Evolutionary conservation across 2,113 vertebrate species (phyloP).

Genomic region (Gallinago jamesoni): DNA sequence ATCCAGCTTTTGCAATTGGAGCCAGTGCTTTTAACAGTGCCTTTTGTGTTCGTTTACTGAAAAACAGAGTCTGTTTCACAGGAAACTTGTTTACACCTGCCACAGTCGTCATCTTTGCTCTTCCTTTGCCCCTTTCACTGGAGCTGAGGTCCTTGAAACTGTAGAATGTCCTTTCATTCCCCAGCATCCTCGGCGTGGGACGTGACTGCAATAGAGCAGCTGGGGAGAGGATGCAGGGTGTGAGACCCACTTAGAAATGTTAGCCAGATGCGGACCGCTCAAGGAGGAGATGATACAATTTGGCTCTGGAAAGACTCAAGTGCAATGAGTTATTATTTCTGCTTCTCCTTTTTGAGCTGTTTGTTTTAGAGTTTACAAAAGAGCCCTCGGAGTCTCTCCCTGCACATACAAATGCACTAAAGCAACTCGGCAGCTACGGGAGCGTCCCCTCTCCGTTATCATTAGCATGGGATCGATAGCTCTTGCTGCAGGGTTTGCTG

Average conservation of each 20-base stretch:
- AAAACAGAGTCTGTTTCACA: not conserved
- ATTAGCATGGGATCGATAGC: not conserved
- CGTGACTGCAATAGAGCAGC: not conserved
- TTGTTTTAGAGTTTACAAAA: not conserved
- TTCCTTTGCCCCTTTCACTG: not conserved
- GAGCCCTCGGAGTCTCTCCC: not conserved
- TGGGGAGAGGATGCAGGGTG: not conserved
- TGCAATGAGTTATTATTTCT: not conserved
- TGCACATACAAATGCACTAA: not conserved
- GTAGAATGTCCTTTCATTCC: not conserved
- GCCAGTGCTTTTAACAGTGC: not conserved
- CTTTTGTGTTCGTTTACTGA: not conserved
- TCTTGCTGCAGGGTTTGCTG: not conserved
- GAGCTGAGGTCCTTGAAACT: not conserved
- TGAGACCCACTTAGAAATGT: not conserved
- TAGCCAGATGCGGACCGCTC: not conserved
- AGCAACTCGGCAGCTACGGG: rapidly evolving
- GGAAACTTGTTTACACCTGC: conserved; percentile 14
- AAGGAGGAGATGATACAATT: not conserved
- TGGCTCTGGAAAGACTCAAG: not conserved
- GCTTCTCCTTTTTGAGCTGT: not conserved
- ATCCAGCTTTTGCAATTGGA: not conserved
- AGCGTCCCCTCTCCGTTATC: not conserved
- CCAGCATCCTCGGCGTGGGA: not conserved
- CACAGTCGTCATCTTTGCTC: not conserved